Evolutionary conservation across 2,888 invertebrate species (phyloP).

Genomic region (Rhabditoides inermis): DNA sequence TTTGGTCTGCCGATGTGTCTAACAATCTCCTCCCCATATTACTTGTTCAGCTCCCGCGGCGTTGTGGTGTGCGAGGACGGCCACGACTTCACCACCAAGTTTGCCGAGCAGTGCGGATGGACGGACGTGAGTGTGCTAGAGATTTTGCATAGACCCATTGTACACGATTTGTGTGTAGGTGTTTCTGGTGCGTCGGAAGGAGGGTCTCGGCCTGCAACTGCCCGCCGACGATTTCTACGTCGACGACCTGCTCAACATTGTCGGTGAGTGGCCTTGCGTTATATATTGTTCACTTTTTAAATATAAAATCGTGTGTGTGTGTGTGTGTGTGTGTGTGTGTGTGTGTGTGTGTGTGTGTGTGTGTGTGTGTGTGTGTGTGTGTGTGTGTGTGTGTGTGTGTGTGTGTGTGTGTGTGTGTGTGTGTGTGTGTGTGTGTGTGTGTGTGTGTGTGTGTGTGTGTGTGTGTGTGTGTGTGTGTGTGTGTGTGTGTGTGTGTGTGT

Average conservation of each 20-base stretch:
- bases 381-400: constrained; percentile 24
- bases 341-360: background rate
- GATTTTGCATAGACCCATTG: background rate
- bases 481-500: background rate
- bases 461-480: background rate
- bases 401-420: constrained; percentile 8
- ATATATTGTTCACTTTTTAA: background rate
- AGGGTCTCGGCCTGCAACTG: constrained; percentile 33
- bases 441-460: background rate
- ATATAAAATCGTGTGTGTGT: background rate
- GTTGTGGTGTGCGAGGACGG: constrained; percentile 27
- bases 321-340: background rate
- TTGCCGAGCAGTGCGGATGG: constrained; percentile 12
- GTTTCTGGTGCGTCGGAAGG: constrained; percentile 24
- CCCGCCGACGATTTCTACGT: constrained; percentile 29
- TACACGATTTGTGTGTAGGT: constrained; percentile 8
- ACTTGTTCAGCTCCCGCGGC: too few species aligned
- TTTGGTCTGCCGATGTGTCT: too few species aligned
- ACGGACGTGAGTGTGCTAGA: constrained; percentile 16
- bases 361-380: background rate
- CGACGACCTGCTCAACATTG: constrained; percentile 25
- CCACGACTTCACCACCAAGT: constrained; percentile 24
- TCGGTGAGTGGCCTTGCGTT: constrained; percentile 29
- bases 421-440: background rate
- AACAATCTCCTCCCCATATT: too few species aligned